Evolutionary conservation across 2,888 invertebrate genomes (phyloP), one percentile per base, ranked within the genome.

Genomic region (Sipha maydis): DNA sequence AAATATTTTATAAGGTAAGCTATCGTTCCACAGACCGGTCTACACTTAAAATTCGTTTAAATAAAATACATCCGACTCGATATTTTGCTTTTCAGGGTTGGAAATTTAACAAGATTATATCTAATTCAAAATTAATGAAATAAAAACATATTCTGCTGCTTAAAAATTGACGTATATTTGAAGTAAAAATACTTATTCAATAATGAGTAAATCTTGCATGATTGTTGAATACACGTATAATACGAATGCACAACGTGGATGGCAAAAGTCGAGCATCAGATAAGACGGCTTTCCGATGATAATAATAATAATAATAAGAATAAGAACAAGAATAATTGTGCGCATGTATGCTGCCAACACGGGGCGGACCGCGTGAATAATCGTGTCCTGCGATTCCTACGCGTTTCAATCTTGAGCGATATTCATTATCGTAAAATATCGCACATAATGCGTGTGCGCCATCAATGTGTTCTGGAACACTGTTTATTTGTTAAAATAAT

Each of bases 401-500:
- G 2, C 48, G 48, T 48, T 14, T 14, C 14, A 9, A 31, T 38
- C 7, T 54, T 21, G 38, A 48, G 14, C 54, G 11, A 75, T 38
- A 56, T 34, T n/a, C 73, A 54, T 82, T 67, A 41, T 71, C 31
- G 14, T 31, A 56, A 28, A 21, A 75, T 34, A 38, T 25, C 34
- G 48, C 48, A 48, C 48, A 38, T 21, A 73, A 38, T 38, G 48
- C 48, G 1, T 48, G 28, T 14, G n/a, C 28, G 5, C 9, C 38
- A 25, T 41, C 84, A 76, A 83, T n/a, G 73, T 83, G 73, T 54
- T 75, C 56, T 56, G 67, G 61, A 67, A 76, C 76, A 76, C 67
- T 67, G 77, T 85, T 69, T 85, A 85, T 85, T 85, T 77, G 77
- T 67, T 31, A 77, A 61, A 71, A 83, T 48, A 83, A 71, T 28